Evolutionary conservation across 2,113 vertebrate species (phyloP).

Genomic region (Mellivora capensis): DNA sequence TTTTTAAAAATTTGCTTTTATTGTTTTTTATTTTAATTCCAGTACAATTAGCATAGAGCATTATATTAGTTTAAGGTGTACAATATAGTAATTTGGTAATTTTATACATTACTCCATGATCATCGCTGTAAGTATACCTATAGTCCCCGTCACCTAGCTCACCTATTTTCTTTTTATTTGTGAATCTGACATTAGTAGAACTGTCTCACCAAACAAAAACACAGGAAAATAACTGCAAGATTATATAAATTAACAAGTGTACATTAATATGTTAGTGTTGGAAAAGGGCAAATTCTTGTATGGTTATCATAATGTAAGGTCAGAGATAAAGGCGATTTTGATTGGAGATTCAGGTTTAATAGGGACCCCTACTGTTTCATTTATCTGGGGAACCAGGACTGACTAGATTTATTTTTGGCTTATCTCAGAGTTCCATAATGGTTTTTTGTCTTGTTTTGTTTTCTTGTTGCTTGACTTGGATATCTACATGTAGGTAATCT

Average conservation of each 20-base stretch:
- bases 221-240: neutral
- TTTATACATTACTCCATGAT: neutral
- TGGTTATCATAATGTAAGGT: neutral
- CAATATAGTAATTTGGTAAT: neutral
- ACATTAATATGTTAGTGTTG: neutral
- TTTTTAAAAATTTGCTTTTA: neutral
- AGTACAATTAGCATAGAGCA: neutral
- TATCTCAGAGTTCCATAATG: neutral
- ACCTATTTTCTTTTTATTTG: neutral
- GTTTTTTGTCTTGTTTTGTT: neutral
- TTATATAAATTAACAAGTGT: neutral
- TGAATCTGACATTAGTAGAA: neutral
- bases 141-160: neutral
- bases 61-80: neutral
- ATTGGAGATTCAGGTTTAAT: neutral
- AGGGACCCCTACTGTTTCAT: accelerated
- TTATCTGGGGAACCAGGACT: neutral
- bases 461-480: neutral
- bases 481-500: too few relatives aligned
- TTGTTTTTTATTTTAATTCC: neutral
- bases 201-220: neutral
- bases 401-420: neutral
- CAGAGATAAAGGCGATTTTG: neutral
- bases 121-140: neutral
- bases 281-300: neutral